A percentile compares a stretch with the other conserved stretches of the same genome.
Evolutionary conservation across 2,113 vertebrate species (phyloP).

Genomic region (Aplodontia rufa): DNA sequence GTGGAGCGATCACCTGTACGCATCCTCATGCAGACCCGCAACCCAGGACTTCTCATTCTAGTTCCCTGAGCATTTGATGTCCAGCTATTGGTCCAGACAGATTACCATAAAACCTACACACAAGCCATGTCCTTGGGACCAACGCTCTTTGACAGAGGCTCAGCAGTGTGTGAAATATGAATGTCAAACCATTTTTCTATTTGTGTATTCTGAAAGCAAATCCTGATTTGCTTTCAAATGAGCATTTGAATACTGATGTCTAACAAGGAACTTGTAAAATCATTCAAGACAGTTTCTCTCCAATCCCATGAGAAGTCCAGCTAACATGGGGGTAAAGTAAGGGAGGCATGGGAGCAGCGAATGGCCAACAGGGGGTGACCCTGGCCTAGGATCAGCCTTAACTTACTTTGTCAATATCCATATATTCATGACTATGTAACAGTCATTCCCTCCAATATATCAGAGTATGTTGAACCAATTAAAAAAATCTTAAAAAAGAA

Average conservation of each 20-base stretch:
- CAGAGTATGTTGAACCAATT: too few species aligned
- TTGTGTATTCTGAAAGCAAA: constrained; percentile 4
- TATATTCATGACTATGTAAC: too few species aligned
- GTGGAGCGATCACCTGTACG: not conserved
- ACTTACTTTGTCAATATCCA: too few species aligned
- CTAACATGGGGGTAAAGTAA: too few species aligned
- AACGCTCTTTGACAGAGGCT: not conserved
- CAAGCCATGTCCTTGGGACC: not conserved
- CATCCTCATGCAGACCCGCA: not conserved
- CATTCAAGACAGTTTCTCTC: too few species aligned
- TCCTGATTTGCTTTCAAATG: not conserved
- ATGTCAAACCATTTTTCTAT: not conserved
- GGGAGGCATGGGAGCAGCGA: too few species aligned
- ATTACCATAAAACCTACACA: not conserved
- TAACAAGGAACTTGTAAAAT: not conserved
- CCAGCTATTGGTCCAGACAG: not conserved
- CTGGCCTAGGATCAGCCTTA: too few species aligned
- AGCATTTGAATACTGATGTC: not conserved
- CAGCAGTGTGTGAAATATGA: not conserved
- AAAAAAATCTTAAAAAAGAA: too few species aligned
- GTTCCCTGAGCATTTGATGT: not conserved
- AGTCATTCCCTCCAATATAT: too few species aligned
- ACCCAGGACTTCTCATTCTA: not conserved
- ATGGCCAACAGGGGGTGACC: too few species aligned
- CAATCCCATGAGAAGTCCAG: too few species aligned